These are phyloP conservation scores for Microcebus ravelobensis DNA, from an alignment of 2,113 vertebrate species.

Conservation along the genomic window DNA sequence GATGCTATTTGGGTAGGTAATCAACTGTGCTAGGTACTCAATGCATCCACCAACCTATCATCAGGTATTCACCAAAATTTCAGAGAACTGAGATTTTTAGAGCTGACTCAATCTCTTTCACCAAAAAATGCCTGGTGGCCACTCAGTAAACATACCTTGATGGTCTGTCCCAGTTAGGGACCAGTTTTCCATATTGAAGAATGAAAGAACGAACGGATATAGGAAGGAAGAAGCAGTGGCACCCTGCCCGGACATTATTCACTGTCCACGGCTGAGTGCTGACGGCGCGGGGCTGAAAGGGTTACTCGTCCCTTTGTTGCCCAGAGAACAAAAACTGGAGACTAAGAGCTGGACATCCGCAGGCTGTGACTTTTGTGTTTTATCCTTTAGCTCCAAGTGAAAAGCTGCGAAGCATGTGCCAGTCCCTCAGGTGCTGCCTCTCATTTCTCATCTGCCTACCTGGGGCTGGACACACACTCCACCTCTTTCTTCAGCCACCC, in stretches of 20 bases:
- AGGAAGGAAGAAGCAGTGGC: neutral
- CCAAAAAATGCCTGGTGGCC: neutral
- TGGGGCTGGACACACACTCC: neutral
- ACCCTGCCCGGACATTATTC: neutral
- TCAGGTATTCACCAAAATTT: too few species aligned
- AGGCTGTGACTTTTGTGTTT: neutral
- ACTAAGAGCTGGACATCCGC: rapidly evolving
- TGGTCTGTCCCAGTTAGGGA: neutral
- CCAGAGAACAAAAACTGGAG: rapidly evolving
- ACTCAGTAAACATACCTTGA: too few species aligned
- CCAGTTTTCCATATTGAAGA: neutral
- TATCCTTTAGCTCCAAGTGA: neutral
- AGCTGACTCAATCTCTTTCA: neutral
- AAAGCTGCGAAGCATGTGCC: neutral
- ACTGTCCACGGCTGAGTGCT: rapidly evolving
- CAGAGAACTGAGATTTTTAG: neutral
- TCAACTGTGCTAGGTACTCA: neutral
- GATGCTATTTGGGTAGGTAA: neutral
- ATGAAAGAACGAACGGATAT: rapidly evolving
- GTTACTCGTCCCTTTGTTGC: neutral
- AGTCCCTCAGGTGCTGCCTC: rapidly evolving
- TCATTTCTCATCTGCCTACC: neutral
- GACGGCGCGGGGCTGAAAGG: rapidly evolving
- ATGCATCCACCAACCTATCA: neutral
- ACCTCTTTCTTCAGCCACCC: neutral